Evolutionary conservation across 2,113 vertebrate genomes (phyloP).

Genomic region (Dasyprocta punctata): DNA sequence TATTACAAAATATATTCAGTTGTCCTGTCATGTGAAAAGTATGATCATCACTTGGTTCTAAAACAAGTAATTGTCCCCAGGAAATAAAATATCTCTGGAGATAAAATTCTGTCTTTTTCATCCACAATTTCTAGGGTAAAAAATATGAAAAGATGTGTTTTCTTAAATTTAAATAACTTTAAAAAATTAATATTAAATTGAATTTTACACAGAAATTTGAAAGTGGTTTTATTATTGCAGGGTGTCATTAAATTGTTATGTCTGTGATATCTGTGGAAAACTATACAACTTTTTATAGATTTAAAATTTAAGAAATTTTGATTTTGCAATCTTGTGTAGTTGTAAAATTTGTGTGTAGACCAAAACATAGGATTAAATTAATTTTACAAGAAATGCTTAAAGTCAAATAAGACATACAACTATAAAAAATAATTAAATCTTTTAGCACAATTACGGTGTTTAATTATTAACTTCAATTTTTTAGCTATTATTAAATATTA

Average conservation of each 20-base stretch:
- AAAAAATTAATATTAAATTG: background rate
- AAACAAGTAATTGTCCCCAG: background rate
- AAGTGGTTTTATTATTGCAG: background rate
- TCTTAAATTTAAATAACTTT: background rate
- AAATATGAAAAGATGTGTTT: background rate
- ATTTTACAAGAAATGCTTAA: constrained; percentile 26
- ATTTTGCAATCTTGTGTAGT: background rate
- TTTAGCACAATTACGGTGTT: background rate
- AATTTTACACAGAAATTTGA: constrained; percentile 32
- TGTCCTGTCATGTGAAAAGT: background rate
- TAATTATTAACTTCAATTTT: constrained; percentile 27
- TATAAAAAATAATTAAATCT: background rate
- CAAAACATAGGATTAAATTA: background rate
- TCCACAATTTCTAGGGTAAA: background rate
- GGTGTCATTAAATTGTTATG: background rate
- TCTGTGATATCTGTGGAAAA: background rate
- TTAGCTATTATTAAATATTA: constrained; percentile 18
- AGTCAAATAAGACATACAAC: background rate
- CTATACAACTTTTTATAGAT: background rate
- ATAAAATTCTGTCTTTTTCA: background rate
- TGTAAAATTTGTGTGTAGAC: background rate
- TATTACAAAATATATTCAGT: background rate
- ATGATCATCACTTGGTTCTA: background rate
- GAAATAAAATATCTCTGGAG: background rate
- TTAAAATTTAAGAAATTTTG: background rate